phyloP scores from a whole-genome alignment of 2,888 invertebrate genomes.

The Ennomos quercinarius region DNA sequence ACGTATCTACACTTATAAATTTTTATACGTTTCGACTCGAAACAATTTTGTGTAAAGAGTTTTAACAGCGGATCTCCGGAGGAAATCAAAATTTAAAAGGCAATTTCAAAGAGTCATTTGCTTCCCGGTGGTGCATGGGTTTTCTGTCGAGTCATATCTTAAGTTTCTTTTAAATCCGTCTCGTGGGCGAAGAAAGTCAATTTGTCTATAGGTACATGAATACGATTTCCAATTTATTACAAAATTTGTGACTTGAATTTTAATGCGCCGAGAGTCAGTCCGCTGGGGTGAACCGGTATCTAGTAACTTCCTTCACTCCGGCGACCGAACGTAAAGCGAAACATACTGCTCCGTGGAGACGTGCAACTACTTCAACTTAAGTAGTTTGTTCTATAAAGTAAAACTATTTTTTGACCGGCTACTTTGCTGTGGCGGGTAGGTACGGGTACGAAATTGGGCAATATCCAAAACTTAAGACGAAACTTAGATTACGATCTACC shows the following conservation, averaged over 20 bases:
- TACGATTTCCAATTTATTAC: constrained; percentile 67
- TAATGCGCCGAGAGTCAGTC: constrained; percentile 50
- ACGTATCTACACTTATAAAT: constrained; percentile 32
- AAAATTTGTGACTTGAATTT: constrained; percentile 67
- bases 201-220: constrained; percentile 63
- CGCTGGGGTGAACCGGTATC: constrained; percentile 26
- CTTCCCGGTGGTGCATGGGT: constrained; percentile 40
- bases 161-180: constrained; percentile 53
- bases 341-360: constrained; percentile 50
- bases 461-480: not conserved
- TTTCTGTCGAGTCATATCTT: constrained; percentile 61
- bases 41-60: constrained; percentile 47
- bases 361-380: constrained; percentile 32
- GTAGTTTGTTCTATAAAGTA: constrained; percentile 39
- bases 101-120: constrained; percentile 51
- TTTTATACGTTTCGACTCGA: constrained; percentile 40
- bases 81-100: constrained; percentile 52
- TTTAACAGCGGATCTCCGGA: constrained; percentile 45
- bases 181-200: constrained; percentile 65
- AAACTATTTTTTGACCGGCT: constrained; percentile 32
- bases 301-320: constrained; percentile 42
- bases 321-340: constrained; percentile 48
- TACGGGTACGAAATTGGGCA: constrained; percentile 16
- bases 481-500: no score
- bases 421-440: constrained; percentile 38